Evolutionary conservation across 2,797 vertebrate genomes (phyloP).

Genomic region (Lithobates sylvaticus): DNA sequence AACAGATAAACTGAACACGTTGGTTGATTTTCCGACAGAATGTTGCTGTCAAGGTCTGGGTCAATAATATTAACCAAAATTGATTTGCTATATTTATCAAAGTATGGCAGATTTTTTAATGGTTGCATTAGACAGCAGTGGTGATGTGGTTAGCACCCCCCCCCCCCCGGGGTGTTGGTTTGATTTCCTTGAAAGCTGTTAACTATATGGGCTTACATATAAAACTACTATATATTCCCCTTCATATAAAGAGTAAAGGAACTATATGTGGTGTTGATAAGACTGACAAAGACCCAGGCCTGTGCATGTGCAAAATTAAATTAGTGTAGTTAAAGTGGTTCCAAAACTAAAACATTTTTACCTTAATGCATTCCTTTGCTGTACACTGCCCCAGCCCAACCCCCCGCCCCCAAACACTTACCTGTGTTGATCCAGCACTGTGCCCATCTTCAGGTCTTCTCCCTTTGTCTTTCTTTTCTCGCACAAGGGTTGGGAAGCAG

Average conservation of each 20-base stretch:
- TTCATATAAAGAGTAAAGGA: background rate
- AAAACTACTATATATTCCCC: background rate
- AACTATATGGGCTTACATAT: background rate
- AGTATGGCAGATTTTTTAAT: background rate
- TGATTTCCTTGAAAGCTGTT: background rate
- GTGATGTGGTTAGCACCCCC: no score
- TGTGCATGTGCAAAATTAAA: background rate
- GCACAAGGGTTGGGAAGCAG: no score
- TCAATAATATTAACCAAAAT: background rate
- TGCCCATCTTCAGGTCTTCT: no score
- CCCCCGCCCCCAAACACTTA: no score
- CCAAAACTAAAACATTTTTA: no score
- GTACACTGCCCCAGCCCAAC: no score
- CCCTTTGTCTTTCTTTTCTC: no score
- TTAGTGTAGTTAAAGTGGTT: no score
- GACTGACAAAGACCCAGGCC: no score
- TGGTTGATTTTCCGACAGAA: background rate
- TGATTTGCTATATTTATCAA: background rate
- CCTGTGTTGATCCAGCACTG: no score
- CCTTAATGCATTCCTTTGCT: no score
- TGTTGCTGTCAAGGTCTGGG: background rate
- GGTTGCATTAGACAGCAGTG: background rate
- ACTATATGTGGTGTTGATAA: no score
- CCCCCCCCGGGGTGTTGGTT: background rate
- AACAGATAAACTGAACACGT: background rate